Percentiles rank a stretch among this genome's conserved stretches.
phyloP scores from a whole-genome alignment of 2,797 vertebrate species.

The Acropternis orthonyx region DNA sequence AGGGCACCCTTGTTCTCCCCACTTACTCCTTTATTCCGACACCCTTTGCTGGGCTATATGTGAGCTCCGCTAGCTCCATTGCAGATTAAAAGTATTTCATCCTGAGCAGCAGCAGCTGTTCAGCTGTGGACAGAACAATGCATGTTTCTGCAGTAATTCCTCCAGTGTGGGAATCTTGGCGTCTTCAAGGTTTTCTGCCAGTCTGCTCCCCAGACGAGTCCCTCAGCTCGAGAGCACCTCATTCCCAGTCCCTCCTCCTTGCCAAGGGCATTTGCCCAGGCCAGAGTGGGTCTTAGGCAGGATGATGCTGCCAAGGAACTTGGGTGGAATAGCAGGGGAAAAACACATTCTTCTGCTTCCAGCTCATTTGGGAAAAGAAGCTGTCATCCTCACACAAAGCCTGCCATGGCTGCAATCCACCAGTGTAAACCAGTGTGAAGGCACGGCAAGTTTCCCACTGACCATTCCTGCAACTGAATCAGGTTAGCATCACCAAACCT shows the following conservation, averaged over 20 bases:
- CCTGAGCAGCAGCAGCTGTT: not conserved
- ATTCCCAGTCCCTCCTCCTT: not conserved
- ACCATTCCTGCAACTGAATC: not conserved
- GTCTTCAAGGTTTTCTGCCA: not conserved
- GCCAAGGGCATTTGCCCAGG: fast-evolving
- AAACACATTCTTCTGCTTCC: not conserved
- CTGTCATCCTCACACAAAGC: not conserved
- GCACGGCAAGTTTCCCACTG: fast-evolving
- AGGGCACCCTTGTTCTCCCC: not conserved
- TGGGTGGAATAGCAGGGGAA: not conserved
- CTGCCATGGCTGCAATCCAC: not conserved
- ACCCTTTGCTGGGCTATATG: not conserved
- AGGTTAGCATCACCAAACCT: not conserved
- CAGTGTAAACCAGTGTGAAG: not conserved
- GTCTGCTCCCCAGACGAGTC: not conserved
- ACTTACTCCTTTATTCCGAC: not conserved
- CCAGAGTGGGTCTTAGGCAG: not conserved
- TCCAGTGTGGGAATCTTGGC: not conserved
- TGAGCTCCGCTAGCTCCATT: not conserved
- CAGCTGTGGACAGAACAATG: not conserved
- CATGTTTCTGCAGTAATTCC: not conserved
- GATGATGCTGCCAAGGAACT: not conserved
- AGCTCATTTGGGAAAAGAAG: not conserved
- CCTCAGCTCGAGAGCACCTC: not conserved
- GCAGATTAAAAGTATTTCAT: not conserved